Evolutionary conservation across 1,140 invertebrate species (phyloP).

Genomic region (Helicoverpa armigera): DNA sequence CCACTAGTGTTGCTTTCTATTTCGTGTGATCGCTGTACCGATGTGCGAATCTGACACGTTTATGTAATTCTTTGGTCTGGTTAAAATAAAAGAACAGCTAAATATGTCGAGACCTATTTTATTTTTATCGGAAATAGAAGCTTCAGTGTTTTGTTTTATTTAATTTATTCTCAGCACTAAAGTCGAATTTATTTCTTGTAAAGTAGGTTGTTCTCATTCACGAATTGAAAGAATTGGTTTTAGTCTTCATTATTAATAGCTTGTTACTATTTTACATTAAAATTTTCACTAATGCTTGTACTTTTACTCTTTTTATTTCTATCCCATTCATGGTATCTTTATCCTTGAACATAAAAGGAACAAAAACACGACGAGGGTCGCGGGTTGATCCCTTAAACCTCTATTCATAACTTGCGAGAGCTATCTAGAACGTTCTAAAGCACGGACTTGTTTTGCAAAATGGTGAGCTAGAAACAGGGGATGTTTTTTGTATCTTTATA

Average conservation of each 20-base stretch:
- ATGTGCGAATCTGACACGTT: conserved; percentile 37
- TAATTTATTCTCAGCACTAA: too few species aligned
- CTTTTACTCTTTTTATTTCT: too few species aligned
- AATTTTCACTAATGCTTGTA: too few species aligned
- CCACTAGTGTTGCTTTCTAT: conserved; percentile 67
- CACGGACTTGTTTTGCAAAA: background rate
- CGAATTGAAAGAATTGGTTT: too few species aligned
- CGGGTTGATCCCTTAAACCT: background rate
- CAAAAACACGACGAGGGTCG: background rate
- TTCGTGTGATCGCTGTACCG: conserved; percentile 56
- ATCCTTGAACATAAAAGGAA: background rate
- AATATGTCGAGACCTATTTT: background rate
- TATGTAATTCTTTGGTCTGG: conserved; percentile 41
- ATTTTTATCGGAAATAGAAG: too few species aligned
- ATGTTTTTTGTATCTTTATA: background rate
- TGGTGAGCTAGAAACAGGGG: background rate
- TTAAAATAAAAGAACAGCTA: background rate
- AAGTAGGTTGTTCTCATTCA: too few species aligned
- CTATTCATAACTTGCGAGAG: conserved; percentile 6
- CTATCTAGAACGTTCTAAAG: conserved; percentile 8
- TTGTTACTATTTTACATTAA: too few species aligned
- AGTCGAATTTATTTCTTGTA: too few species aligned
- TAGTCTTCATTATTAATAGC: too few species aligned
- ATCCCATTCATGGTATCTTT: background rate
- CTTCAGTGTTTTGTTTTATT: too few species aligned